Evolutionary conservation across 2,113 vertebrate species (phyloP).

Genomic region (Rhea americana): DNA sequence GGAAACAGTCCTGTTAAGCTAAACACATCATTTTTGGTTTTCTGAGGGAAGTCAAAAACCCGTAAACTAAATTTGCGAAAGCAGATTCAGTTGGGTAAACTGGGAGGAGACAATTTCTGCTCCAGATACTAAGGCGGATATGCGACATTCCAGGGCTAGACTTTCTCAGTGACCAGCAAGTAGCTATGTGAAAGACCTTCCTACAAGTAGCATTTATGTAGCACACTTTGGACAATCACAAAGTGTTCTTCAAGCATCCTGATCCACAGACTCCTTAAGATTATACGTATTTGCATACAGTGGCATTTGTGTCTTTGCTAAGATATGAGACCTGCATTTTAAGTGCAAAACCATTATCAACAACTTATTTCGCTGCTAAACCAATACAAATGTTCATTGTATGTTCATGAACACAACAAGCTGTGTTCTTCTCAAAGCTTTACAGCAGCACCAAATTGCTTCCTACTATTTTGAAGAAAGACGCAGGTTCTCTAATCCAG

Average conservation of each 20-base stretch:
- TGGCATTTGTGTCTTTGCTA: neutral
- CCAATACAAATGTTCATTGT: neutral
- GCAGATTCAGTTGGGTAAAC: neutral
- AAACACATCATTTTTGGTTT: neutral
- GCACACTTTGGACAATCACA: neutral
- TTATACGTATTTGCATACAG: neutral
- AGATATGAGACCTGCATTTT: neutral
- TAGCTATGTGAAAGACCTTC: neutral
- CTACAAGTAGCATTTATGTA: neutral
- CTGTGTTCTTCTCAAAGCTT: neutral
- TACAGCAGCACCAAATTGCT: neutral
- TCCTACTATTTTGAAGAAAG: neutral
- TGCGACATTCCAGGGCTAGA: neutral
- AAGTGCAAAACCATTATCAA: neutral
- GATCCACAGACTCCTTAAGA: neutral
- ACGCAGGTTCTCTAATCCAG: neutral
- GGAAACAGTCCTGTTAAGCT: neutral
- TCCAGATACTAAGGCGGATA: neutral
- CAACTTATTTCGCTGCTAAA: neutral
- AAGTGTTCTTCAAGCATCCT: neutral
- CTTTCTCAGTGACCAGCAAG: neutral
- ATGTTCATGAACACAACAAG: conserved; percentile 8
- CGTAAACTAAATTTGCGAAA: neutral
- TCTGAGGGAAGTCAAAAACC: neutral
- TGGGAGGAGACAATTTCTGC: neutral